phyloP scores from a whole-genome alignment of 2,888 invertebrate genomes.

The Drosophila rellima region DNA sequence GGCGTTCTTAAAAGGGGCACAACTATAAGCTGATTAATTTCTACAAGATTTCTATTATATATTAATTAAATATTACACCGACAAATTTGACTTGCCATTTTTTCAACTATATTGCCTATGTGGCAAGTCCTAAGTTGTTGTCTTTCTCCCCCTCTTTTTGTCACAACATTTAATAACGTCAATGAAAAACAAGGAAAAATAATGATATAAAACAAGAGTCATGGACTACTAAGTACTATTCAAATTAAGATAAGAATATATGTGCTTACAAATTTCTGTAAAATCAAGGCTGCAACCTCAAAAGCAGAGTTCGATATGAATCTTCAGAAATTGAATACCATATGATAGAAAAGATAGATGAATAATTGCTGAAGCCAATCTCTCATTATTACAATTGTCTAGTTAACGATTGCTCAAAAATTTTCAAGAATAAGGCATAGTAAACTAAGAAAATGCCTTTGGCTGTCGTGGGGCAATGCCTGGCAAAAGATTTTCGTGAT shows the following conservation, averaged over 20 bases:
- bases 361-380: not conserved
- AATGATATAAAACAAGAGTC: not conserved
- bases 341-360: not conserved
- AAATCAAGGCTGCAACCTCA: too few species aligned
- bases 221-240: not conserved
- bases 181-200: constrained; percentile 15
- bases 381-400: not conserved
- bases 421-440: not conserved
- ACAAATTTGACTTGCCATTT: too few species aligned
- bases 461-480: constrained; percentile 29
- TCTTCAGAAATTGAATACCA: not conserved
- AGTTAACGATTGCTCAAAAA: not conserved
- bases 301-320: too few species aligned
- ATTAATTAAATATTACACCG: too few species aligned
- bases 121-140: not conserved
- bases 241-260: not conserved
- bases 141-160: too few species aligned
- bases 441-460: constrained; percentile 23
- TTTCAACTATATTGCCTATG: too few species aligned
- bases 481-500: constrained; percentile 44
- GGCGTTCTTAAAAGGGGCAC: too few species aligned
- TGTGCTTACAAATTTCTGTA: too few species aligned
- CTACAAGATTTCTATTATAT: too few species aligned
- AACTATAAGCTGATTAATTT: too few species aligned
- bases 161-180: constrained; percentile 25